Base-by-base conservation (phyloP, 2,797 vertebrate genomes). In the Heterohyrax brucei region DNA sequence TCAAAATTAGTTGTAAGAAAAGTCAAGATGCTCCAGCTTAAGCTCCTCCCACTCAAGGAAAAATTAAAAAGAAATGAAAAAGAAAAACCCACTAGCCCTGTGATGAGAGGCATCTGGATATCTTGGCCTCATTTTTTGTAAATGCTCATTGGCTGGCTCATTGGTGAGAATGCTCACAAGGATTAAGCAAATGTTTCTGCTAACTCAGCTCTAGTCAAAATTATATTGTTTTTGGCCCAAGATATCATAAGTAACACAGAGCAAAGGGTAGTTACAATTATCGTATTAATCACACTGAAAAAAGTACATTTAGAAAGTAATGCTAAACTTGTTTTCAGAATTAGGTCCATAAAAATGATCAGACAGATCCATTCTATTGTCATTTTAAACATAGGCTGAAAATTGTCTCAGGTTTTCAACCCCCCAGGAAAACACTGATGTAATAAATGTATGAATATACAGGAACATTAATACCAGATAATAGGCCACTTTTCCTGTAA, bases 41-140 rank as follows among this genome's bases (percentile, higher is more conserved):
- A 33, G n/a, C 19, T 10, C 70, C 33, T 73, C 33, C 70, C 9
- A 10, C 70, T 73, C n/a, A 73, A 44, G 48, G n/a, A 78, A 78
- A 80, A 84, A 87, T 66, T 39, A 39, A 39, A 39, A 39, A 39
- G 39, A 39, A 39, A 39, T 39, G 39, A 39, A 39, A 39, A 39
- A 39, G 3, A 39, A 92, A 44, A 70, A 92, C 30, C 22, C 21
- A 24, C 13, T 76, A 86, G 93, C 44, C 33, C 56, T 73, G 21
- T 90, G 91, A 94, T 53, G 76, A 48, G 83, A 94, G 87, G 86
- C 95, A 89, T 76, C 85, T 96, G 95, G 94, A 77, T 28, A 30
- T 83, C 72, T 73, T 94, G 85, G 91, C 76, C n/a, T 22, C 39
- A 24, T 56, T 79, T 77, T 75, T 30, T 59, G 44, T 61, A 76